phyloP scores from a whole-genome alignment of 1,140 invertebrate genomes.

The Calosoma granatense region DNA sequence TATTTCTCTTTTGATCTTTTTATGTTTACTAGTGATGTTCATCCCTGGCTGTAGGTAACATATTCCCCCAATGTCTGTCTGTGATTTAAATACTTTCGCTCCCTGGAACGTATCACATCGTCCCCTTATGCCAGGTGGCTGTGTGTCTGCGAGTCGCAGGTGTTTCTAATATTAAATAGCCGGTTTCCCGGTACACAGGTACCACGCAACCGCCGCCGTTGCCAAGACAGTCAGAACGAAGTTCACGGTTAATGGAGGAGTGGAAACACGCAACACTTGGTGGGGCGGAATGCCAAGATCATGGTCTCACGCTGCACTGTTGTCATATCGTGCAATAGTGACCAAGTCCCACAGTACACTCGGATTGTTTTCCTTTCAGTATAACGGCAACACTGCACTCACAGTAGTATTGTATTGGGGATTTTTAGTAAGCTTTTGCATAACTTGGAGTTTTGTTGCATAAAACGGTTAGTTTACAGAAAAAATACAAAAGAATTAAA shows the following conservation, averaged over 20 bases:
- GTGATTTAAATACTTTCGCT: background rate
- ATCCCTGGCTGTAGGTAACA: too few species aligned
- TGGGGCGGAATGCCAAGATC: slow-evolving; percentile 4
- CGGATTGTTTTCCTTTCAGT: too few species aligned
- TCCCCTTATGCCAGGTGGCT: background rate
- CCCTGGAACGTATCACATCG: background rate
- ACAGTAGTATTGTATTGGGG: too few species aligned
- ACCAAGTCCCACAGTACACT: too few species aligned
- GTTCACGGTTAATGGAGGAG: background rate
- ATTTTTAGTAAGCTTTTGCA: too few species aligned
- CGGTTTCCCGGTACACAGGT: background rate
- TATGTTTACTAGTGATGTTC: too few species aligned
- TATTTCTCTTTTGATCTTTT: background rate
- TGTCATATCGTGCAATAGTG: background rate
- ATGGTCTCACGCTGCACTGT: background rate
- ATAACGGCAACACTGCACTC: too few species aligned
- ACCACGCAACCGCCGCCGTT: background rate
- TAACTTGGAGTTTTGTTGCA: too few species aligned
- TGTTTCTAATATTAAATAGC: background rate
- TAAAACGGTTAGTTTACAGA: too few species aligned
- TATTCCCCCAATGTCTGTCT: background rate
- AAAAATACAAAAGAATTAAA: too few species aligned
- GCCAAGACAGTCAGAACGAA: background rate
- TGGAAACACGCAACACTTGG: too few species aligned
- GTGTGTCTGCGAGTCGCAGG: background rate